These are phyloP conservation scores for Dendronephthya gigantea DNA, from an alignment of 64 coral and sea anemone genomes.

Conservation along the genomic window DNA sequence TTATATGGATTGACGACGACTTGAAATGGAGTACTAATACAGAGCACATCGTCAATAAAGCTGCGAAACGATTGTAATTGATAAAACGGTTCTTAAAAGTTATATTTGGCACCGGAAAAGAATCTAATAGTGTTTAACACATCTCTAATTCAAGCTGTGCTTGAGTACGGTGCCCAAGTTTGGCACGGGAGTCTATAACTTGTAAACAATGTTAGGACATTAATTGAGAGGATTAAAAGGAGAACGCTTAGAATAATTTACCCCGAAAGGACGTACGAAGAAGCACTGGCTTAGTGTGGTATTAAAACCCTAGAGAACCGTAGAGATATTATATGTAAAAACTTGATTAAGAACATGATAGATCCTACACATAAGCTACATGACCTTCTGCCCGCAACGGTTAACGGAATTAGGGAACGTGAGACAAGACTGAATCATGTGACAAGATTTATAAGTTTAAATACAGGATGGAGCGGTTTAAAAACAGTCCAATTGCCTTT, in stretches of 20 bases:
- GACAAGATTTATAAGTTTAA: no score
- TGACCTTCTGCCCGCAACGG: neutral
- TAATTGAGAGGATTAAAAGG: neutral
- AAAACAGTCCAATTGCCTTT: no score
- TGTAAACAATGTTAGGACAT: neutral
- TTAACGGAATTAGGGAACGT: no score
- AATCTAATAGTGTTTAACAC: neutral
- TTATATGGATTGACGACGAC: neutral
- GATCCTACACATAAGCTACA: neutral
- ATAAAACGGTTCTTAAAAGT: constrained; percentile 1
- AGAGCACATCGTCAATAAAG: neutral
- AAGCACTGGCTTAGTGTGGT: neutral
- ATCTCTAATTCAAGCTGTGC: neutral
- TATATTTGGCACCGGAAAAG: neutral
- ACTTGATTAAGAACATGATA: neutral
- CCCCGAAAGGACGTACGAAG: neutral
- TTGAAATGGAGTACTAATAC: neutral
- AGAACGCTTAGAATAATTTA: constrained; percentile 10
- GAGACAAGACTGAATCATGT: no score
- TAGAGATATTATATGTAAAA: neutral
- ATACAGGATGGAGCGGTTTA: no score
- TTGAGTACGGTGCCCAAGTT: neutral
- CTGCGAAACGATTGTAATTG: neutral
- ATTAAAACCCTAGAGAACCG: neutral
- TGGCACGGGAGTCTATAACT: neutral